Conservation (phyloP, 2,888 invertebrate genomes). For the Cephus spinipes region DNA sequence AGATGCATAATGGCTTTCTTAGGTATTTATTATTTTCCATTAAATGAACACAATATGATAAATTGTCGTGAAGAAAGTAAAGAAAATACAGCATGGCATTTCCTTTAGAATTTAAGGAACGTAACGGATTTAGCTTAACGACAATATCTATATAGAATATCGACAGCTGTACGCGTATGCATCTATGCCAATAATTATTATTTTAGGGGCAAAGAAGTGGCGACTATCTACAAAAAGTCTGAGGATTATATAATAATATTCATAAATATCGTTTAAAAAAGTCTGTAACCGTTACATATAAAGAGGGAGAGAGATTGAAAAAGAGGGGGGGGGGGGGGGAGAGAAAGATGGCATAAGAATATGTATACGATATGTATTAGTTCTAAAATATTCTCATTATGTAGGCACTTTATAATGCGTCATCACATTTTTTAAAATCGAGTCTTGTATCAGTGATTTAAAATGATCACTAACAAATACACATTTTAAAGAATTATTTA, state of each 20-base stretch:
- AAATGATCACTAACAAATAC: background rate
- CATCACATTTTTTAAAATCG: background rate
- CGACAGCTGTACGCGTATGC: slow-evolving; percentile 8
- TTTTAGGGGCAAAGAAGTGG: slow-evolving; percentile 12
- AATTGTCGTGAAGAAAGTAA: slow-evolving; percentile 1
- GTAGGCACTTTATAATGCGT: slow-evolving; percentile 28
- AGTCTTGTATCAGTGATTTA: slow-evolving; percentile 1
- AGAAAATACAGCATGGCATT: background rate
- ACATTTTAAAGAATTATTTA: background rate
- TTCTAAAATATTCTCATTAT: slow-evolving; percentile 19
- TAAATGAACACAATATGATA: slow-evolving; percentile 1
- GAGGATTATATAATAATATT: slow-evolving; percentile 16
- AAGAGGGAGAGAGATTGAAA: background rate
- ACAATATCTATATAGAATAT: background rate
- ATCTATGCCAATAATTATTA: slow-evolving; percentile 20
- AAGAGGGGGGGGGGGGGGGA: too few species aligned
- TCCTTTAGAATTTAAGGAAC: background rate
- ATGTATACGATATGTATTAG: slow-evolving; percentile 34
- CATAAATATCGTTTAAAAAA: slow-evolving; percentile 35
- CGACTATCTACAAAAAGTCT: slow-evolving; percentile 16
- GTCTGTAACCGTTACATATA: slow-evolving; percentile 20
- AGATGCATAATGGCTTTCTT: slow-evolving; percentile 17
- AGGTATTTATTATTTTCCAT: slow-evolving; percentile 3
- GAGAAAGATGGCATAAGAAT: slow-evolving; percentile 14
- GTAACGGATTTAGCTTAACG: background rate